Conservation (phyloP, 1,140 invertebrate genomes). For the Neuroterus valhalla region DNA sequence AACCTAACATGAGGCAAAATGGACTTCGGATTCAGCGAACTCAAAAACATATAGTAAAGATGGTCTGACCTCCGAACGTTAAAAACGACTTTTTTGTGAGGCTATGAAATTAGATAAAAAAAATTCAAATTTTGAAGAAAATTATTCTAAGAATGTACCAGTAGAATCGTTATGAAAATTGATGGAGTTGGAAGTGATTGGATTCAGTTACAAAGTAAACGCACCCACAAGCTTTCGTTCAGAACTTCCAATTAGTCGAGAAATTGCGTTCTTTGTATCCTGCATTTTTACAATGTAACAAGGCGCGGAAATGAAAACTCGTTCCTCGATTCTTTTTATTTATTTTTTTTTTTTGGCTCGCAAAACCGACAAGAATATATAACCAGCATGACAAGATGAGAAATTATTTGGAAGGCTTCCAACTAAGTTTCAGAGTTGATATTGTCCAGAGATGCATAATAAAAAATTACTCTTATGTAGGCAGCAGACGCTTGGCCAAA, state of each 20-base stretch:
- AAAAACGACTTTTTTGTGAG: too few species aligned
- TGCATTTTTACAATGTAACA: background rate
- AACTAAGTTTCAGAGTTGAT: conserved; percentile 50
- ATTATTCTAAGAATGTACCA: too few species aligned
- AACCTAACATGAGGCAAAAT: too few species aligned
- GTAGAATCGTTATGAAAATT: too few species aligned
- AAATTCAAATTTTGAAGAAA: too few species aligned
- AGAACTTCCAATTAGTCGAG: conserved; percentile 14
- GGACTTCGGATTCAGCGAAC: too few species aligned
- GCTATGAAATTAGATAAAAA: too few species aligned
- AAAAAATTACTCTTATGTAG: too few species aligned
- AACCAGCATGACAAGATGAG: conserved; percentile 32
- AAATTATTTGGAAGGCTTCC: conserved; percentile 57
- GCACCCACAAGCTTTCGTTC: background rate
- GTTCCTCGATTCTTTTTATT: conserved; percentile 12
- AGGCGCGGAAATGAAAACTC: conserved; percentile 8
- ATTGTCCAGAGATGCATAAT: background rate
- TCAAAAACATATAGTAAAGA: too few species aligned
- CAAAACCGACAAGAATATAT: background rate
- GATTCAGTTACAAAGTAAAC: background rate
- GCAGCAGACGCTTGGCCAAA: too few species aligned
- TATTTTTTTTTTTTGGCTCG: conserved; percentile 22
- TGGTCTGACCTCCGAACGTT: too few species aligned
- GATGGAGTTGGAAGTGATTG: background rate
- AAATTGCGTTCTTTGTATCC: conserved; percentile 25